phyloP scores from a whole-genome alignment of 2,797 vertebrate species.

The Perodicticus potto region DNA sequence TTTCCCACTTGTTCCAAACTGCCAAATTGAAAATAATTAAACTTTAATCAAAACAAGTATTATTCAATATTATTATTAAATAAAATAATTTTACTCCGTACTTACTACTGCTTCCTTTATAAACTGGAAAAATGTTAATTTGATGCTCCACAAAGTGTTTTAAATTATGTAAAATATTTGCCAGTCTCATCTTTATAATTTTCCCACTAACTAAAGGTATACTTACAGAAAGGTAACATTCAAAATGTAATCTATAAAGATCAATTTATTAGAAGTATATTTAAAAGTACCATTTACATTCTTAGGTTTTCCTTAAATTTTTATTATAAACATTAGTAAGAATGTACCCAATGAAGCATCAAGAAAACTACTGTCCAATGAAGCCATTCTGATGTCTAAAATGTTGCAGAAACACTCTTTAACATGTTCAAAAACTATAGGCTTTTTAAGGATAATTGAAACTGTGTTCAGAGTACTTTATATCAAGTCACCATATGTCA shows the following conservation, averaged over 20 bases:
- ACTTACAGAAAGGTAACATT: constrained; percentile 16
- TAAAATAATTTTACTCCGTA: not conserved
- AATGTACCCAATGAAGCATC: not conserved
- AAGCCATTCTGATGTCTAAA: constrained; percentile 1
- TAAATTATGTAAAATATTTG: constrained; percentile 60
- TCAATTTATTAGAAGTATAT: not conserved
- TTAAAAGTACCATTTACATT: not conserved
- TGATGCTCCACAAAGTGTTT: constrained; percentile 25
- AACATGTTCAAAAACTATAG: not conserved
- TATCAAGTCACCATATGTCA: not conserved
- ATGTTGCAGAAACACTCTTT: constrained; percentile 24
- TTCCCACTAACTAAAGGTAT: not conserved
- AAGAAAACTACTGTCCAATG: not conserved
- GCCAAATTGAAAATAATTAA: constrained; percentile 31
- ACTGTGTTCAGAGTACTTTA: not conserved
- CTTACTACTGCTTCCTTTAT: not conserved
- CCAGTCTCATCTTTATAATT: not conserved
- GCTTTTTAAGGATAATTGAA: constrained; percentile 7
- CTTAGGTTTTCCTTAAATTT: not conserved
- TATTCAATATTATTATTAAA: not conserved
- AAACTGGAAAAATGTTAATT: constrained; percentile 6
- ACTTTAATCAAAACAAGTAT: constrained; percentile 20
- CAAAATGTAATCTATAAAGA: constrained; percentile 2
- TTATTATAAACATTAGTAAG: not conserved
- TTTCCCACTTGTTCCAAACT: not conserved